Evolutionary conservation across 2,797 vertebrate species (phyloP), one percentile per base, ranked within the genome.

Genomic region (Toxotes lorentzi): DNA sequence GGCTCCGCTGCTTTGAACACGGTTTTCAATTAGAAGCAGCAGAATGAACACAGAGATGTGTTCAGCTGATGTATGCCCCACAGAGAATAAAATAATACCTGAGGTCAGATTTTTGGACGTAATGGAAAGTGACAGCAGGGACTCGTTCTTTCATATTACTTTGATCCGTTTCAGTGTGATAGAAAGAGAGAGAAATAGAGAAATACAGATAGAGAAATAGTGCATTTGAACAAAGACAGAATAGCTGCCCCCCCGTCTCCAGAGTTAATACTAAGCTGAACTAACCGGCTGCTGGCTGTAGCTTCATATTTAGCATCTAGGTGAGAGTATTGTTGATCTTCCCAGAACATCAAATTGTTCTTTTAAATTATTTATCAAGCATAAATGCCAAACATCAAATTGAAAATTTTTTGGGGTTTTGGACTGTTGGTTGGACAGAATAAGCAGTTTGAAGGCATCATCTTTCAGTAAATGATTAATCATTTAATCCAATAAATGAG

Each of bases 11-110:
- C 84, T 89, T 90, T 86, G 81, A 90, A 86, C 69, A 56, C n/a
- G 45, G 21, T 84, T 90, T 90, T 89, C 88, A 87, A 91, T 93
- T 85, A 83, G 76, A 84, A 72, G 56, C 54, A 35, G 69, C 54
- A 75, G 79, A 83, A 82, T 78, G 84, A 85, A 79, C 35, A 76
- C 54, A 16, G 43, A 72, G 50, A 62, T 78, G 60, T 40, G 50
- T 60, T 43, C 45, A 27, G 56, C 64, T 82, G 76, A 89, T 82
- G 56, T 74, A 21, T 27, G n/a, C 51, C 45, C 58, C 7, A 7
- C 59, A 38, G 62, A 81, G 73, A 77, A 80, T 45, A 23, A 66
- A 76, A 72, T 24, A 50, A 54, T 70, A 75, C 69, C 72, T 43
- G 19, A 51, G 79, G 76, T 77, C 78, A 56, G 71, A 14, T 58